phyloP scores from a whole-genome alignment of 2,797 vertebrate species.

The Spinibarbus caldwelli region DNA sequence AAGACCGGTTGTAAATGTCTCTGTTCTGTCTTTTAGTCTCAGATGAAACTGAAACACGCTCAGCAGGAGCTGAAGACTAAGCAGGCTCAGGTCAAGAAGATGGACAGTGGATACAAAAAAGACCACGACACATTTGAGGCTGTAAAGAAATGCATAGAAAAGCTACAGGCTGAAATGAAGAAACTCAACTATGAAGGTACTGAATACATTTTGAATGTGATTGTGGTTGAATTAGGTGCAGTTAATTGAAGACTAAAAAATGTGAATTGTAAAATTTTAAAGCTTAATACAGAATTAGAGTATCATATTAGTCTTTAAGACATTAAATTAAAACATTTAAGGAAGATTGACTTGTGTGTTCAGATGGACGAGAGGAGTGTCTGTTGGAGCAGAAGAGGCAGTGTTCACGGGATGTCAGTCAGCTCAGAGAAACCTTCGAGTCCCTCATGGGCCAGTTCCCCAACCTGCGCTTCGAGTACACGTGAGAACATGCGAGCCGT shows the following conservation, averaged over 20 bases:
- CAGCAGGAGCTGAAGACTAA: slow-evolving; percentile 90
- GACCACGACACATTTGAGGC: slow-evolving; percentile 83
- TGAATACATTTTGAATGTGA: background rate
- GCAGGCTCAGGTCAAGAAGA: slow-evolving; percentile 89
- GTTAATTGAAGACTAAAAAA: background rate
- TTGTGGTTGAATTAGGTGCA: background rate
- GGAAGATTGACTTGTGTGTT: background rate
- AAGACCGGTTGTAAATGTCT: background rate
- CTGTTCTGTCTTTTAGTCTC: slow-evolving; percentile 75
- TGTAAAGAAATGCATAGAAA: slow-evolving; percentile 78
- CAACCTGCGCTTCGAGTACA: slow-evolving; percentile 90
- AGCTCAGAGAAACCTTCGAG: slow-evolving; percentile 85
- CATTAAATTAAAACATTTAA: background rate
- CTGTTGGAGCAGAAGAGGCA: slow-evolving; percentile 82
- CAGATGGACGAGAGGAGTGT: slow-evolving; percentile 86
- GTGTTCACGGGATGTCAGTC: slow-evolving; percentile 76
- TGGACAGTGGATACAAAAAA: slow-evolving; percentile 90
- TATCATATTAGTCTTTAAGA: background rate
- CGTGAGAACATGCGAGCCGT: slow-evolving; percentile 73
- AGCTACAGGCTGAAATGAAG: slow-evolving; percentile 82
- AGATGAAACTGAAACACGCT: slow-evolving; percentile 92
- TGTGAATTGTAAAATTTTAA: background rate
- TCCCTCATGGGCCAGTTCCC: slow-evolving; percentile 85
- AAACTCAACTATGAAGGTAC: slow-evolving; percentile 91
- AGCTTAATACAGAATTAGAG: background rate